A percentile compares a stretch with the other conserved stretches of the same genome.
phyloP scores from a whole-genome alignment of 2,888 invertebrate genomes.

The Melinopterus prodromus region DNA sequence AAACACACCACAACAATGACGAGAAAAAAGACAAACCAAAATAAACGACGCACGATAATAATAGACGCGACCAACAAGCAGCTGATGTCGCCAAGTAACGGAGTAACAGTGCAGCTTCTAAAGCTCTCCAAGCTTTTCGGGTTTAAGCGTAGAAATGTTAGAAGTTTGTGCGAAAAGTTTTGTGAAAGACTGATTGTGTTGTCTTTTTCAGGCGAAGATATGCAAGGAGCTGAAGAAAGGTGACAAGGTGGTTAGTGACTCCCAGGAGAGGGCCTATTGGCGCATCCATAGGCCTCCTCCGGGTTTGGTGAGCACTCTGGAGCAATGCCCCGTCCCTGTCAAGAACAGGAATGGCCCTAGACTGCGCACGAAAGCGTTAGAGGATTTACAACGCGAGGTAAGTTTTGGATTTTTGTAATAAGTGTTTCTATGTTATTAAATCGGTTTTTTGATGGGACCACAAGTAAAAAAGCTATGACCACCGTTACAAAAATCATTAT shows the following conservation, averaged over 20 bases:
- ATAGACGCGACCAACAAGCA: not conserved
- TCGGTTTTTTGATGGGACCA: too few relatives aligned
- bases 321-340: constrained; percentile 85
- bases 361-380: constrained; percentile 76
- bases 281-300: constrained; percentile 94
- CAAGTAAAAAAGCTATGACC: too few relatives aligned
- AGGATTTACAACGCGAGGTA: constrained; percentile 84
- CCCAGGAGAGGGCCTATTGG: constrained; percentile 98
- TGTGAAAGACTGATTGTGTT: constrained; percentile 7
- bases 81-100: not conserved
- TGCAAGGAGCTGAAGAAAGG: constrained; percentile 95
- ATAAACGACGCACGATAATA: not conserved
- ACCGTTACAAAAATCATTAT: too few relatives aligned
- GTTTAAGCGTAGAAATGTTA: not conserved
- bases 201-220: constrained; percentile 73
- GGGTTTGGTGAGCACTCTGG: constrained; percentile 83
- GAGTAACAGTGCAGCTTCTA: constrained; percentile 7
- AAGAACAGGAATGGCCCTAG: constrained; percentile 74
- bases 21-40: not conserved
- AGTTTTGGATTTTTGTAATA: not conserved
- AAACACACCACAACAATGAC: not conserved
- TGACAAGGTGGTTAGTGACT: constrained; percentile 95
- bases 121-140: not conserved
- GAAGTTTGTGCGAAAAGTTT: not conserved
- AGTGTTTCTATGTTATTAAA: not conserved